These are phyloP conservation scores for Ranitomeya variabilis DNA, from an alignment of 2,113 vertebrate species.

Conservation along the genomic window DNA sequence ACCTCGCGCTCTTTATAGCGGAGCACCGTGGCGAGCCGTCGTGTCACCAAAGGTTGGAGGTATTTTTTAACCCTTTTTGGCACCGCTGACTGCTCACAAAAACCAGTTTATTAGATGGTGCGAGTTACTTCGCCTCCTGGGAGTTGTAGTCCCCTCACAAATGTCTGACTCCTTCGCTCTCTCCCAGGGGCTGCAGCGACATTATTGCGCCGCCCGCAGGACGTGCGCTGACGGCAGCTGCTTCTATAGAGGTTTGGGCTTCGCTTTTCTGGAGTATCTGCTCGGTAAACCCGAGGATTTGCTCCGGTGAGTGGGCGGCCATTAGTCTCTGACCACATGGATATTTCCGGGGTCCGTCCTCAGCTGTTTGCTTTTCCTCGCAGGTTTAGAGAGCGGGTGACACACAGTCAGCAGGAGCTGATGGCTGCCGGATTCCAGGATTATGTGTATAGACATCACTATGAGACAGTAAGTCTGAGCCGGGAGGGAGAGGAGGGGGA, in stretches of 20 bases:
- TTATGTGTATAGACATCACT: slow-evolving; percentile 70
- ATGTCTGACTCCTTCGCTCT: background rate
- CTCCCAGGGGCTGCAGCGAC: slow-evolving; percentile 73
- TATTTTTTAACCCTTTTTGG: slow-evolving; percentile 27
- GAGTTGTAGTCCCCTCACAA: background rate
- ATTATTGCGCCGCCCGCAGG: slow-evolving; percentile 76
- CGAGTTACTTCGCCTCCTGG: background rate
- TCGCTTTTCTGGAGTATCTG: slow-evolving; percentile 76
- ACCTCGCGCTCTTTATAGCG: slow-evolving; percentile 72
- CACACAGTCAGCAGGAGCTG: slow-evolving; percentile 66
- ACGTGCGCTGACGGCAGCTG: slow-evolving; percentile 84
- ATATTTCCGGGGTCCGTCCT: background rate
- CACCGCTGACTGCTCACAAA: background rate
- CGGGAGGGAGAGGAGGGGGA: background rate
- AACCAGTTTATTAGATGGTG: background rate
- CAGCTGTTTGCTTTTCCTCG: no score
- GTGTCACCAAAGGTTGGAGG: slow-evolving; percentile 70
- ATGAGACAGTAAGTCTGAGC: slow-evolving; percentile 66
- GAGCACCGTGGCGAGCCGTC: slow-evolving; percentile 69
- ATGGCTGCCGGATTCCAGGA: slow-evolving; percentile 71
- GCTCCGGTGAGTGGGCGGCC: slow-evolving; percentile 70
- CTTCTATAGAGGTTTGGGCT: slow-evolving; percentile 83
- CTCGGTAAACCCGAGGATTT: slow-evolving; percentile 70
- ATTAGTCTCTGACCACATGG: background rate
- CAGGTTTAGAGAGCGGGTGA: slow-evolving; percentile 77